These are phyloP conservation scores for Sylvilagus bachmani DNA, from an alignment of 2,113 vertebrate species.

Conservation along the genomic window DNA sequence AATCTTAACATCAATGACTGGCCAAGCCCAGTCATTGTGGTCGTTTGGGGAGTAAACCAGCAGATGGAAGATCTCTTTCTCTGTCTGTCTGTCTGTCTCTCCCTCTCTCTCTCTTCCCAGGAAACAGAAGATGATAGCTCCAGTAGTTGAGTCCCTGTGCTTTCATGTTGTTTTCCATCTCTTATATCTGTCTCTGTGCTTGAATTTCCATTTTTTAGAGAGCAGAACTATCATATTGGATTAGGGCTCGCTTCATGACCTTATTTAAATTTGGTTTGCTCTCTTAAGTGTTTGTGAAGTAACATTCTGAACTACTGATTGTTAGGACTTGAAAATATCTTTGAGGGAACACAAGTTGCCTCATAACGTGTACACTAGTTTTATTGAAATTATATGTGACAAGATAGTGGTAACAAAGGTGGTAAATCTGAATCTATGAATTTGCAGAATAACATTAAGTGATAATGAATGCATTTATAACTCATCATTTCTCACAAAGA, in stretches of 20 bases:
- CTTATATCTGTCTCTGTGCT: background rate
- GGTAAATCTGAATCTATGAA: background rate
- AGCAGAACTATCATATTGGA: background rate
- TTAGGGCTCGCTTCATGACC: background rate
- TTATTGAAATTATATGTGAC: background rate
- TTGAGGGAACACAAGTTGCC: background rate
- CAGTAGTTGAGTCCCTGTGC: too few relatives aligned
- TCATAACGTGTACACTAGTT: background rate
- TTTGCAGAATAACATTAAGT: conserved; percentile 20
- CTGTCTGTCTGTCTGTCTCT: too few relatives aligned
- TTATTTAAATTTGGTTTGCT: background rate
- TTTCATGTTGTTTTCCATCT: background rate
- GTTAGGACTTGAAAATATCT: background rate
- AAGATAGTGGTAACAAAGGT: background rate
- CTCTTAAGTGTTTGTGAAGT: background rate
- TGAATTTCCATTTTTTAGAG: background rate
- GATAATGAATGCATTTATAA: background rate
- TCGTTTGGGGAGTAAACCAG: too few relatives aligned
- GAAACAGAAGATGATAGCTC: too few relatives aligned
- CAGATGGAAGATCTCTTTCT: too few relatives aligned
- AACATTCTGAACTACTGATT: background rate
- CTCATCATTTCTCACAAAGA: background rate
- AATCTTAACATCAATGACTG: too few relatives aligned
- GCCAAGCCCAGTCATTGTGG: too few relatives aligned
- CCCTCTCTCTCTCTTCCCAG: too few relatives aligned